Evolutionary conservation across 2,888 invertebrate genomes (phyloP).

Genomic region (Agrotis exclamationis): DNA sequence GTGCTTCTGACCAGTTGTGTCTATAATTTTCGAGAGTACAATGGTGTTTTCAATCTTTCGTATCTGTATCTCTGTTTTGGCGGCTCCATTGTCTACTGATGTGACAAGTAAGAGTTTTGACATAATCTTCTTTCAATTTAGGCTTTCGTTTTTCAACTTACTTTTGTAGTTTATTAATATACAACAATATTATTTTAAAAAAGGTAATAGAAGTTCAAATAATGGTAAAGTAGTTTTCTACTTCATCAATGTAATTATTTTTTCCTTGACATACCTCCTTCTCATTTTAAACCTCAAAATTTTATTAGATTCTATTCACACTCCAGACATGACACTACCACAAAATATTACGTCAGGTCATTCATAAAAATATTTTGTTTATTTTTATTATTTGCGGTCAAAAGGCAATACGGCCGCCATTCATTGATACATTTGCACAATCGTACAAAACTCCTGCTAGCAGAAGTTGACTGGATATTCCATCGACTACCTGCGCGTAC

Average conservation of each 20-base stretch:
- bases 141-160: background rate
- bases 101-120: constrained; percentile 38
- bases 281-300: background rate
- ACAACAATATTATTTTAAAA: background rate
- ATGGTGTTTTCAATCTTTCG: constrained; percentile 54
- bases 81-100: constrained; percentile 32
- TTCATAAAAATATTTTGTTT: constrained; percentile 2
- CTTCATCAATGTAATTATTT: background rate
- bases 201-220: background rate
- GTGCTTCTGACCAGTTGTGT: constrained; percentile 78
- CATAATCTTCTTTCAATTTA: background rate
- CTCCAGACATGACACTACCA: background rate
- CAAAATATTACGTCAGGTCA: background rate
- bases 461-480: constrained; percentile 29
- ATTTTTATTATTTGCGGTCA: constrained; percentile 13
- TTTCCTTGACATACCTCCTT: background rate
- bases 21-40: constrained; percentile 76
- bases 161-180: background rate
- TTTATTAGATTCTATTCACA: background rate
- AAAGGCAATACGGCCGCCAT: background rate
- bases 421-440: constrained; percentile 39
- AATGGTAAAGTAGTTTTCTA: background rate
- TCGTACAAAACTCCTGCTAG: constrained; percentile 10
- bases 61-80: constrained; percentile 43
- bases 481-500: constrained; percentile 73